Conservation (phyloP, 2,113 vertebrate species). For the Lepus timidus region DNA sequence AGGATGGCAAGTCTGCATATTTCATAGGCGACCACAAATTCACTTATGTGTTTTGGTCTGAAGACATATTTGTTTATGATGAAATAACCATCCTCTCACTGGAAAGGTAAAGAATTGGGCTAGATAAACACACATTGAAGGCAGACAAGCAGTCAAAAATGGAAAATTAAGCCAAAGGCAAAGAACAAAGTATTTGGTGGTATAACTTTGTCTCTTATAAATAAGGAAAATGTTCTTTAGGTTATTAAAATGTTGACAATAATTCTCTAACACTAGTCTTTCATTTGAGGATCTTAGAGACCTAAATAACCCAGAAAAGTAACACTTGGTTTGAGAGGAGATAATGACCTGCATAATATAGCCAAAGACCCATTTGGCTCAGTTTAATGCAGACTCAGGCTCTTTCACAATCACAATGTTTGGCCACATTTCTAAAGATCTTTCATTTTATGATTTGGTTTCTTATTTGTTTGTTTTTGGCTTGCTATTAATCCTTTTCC, state of each 20-base stretch:
- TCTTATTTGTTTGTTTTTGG: constrained; percentile 58
- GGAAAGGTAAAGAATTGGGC: not conserved
- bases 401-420: not conserved
- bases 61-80: not conserved
- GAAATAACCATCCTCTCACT: not conserved
- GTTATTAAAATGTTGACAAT: constrained; percentile 20
- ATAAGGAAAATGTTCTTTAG: not conserved
- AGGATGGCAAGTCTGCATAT: not conserved
- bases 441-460: constrained; percentile 47
- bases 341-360: not conserved
- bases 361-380: not conserved
- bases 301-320: not conserved
- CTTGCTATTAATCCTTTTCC: constrained; percentile 37
- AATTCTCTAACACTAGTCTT: not conserved
- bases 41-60: not conserved
- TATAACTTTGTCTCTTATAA: not conserved
- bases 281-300: not conserved
- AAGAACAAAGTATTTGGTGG: not conserved
- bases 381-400: not conserved
- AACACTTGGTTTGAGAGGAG: not conserved
- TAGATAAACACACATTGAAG: not conserved
- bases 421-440: not conserved
- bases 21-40: not conserved
- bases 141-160: not conserved
- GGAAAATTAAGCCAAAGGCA: constrained; percentile 20